phyloP scores from a whole-genome alignment of 2,113 vertebrate species.

The Perca schrenkii region DNA sequence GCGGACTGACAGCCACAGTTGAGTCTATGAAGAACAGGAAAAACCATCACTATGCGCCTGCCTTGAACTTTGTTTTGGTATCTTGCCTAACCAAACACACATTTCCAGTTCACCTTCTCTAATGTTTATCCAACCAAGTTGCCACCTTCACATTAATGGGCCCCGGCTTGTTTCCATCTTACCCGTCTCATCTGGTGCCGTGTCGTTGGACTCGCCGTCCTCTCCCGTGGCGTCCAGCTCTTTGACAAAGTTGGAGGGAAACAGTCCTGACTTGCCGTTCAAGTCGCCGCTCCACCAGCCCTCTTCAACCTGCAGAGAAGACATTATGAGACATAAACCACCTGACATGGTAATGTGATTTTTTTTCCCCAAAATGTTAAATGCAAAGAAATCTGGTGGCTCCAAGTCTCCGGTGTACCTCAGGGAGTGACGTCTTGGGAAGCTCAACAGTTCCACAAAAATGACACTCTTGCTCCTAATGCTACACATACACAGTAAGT shows the following conservation, averaged over 20 bases:
- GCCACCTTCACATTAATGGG: background rate
- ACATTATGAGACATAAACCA: background rate
- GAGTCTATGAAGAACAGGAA: background rate
- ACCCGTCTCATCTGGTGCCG: constrained; percentile 88
- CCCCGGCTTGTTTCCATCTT: constrained; percentile 18
- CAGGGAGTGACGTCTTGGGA: background rate
- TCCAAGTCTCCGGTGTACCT: background rate
- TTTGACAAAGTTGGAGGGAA: constrained; percentile 97
- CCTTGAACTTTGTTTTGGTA: background rate
- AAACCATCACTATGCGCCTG: background rate
- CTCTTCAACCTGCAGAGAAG: constrained; percentile 90
- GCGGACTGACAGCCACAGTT: too few species aligned
- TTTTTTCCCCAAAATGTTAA: background rate
- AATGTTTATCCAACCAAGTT: background rate
- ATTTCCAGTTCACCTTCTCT: background rate
- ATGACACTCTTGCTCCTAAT: background rate
- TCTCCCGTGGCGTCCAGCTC: constrained; percentile 89
- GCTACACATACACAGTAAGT: background rate
- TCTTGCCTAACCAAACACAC: background rate
- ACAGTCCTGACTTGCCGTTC: constrained; percentile 90
- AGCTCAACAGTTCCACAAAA: background rate
- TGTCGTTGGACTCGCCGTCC: constrained; percentile 86
- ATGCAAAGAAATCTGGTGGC: background rate
- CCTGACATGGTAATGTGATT: background rate
- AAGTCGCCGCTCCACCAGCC: constrained; percentile 95